These are phyloP conservation scores for Eilema caniola DNA, from an alignment of 2,888 invertebrate species.

Conservation along the genomic window DNA sequence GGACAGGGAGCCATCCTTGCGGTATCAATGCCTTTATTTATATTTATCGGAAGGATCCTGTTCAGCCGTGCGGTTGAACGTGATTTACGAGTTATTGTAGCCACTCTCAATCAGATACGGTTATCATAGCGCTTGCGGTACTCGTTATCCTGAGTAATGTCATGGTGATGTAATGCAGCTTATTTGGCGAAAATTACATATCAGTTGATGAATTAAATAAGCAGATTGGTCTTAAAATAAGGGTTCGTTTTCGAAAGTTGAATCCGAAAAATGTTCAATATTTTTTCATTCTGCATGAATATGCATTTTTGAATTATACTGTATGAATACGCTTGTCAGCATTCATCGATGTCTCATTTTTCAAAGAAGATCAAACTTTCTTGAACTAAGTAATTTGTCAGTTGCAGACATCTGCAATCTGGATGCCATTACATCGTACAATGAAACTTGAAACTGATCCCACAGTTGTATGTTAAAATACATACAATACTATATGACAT, in stretches of 20 bases:
- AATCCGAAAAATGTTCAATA: no score
- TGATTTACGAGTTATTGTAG: conserved; percentile 44
- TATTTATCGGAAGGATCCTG: conserved; percentile 51
- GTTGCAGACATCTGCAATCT: background rate
- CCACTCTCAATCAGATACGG: conserved; percentile 34
- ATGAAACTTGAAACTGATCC: no score
- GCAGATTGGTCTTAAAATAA: no score
- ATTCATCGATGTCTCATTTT: background rate
- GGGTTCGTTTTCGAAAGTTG: no score
- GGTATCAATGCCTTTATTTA: conserved; percentile 51
- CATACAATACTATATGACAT: background rate
- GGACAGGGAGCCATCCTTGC: conserved; percentile 39
- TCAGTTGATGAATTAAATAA: no score
- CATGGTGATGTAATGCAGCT: no score
- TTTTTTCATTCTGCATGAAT: background rate
- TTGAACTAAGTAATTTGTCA: background rate
- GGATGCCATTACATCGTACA: background rate
- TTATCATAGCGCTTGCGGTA: conserved; percentile 19
- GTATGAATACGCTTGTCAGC: background rate
- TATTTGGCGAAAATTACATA: background rate
- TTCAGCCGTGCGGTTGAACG: conserved; percentile 34
- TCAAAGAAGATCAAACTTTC: background rate
- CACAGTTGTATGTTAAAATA: background rate
- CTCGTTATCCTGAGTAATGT: conserved; percentile 11
- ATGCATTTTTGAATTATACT: background rate